Evolutionary conservation across 2,888 invertebrate genomes (phyloP).

Genomic region (Scaptomyza cyrtandrae): DNA sequence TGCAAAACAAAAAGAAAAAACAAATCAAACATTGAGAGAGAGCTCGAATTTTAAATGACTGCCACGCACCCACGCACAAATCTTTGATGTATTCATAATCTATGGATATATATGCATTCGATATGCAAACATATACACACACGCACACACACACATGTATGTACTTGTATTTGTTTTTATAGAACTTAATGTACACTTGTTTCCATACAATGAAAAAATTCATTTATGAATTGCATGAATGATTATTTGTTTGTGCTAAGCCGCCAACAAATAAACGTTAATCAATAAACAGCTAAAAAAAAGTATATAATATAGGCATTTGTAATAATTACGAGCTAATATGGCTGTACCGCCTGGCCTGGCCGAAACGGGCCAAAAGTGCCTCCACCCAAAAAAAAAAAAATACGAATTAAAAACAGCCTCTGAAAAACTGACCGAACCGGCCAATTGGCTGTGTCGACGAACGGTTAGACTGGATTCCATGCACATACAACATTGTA

Average conservation of each 20-base stretch:
- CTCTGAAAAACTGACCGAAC: constrained; percentile 35
- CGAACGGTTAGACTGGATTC: constrained; percentile 30
- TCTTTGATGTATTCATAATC: constrained; percentile 18
- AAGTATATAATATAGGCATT: constrained; percentile 55
- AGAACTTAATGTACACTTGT: constrained; percentile 25
- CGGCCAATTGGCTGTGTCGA: constrained; percentile 33
- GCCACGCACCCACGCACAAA: constrained; percentile 17
- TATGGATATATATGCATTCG: background rate
- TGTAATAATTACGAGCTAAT: constrained; percentile 63
- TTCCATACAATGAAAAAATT: constrained; percentile 39
- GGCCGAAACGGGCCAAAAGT: constrained; percentile 11
- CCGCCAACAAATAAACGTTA: constrained; percentile 46
- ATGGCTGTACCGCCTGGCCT: constrained; percentile 9
- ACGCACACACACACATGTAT: background rate
- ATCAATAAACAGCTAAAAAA: constrained; percentile 58
- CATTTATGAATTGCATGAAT: constrained; percentile 58
- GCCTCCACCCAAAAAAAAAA: constrained; percentile 19
- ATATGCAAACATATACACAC: background rate
- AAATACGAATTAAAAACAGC: background rate
- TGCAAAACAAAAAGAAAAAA: constrained; percentile 10
- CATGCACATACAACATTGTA: constrained; percentile 24
- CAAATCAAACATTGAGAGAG: constrained; percentile 12
- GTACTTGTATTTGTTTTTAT: background rate
- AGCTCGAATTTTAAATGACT: constrained; percentile 19
- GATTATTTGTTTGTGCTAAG: constrained; percentile 59